Evolutionary conservation across 2,888 invertebrate genomes (phyloP), one percentile per base, ranked within the genome.

Genomic region (Ormyrus thymus): DNA sequence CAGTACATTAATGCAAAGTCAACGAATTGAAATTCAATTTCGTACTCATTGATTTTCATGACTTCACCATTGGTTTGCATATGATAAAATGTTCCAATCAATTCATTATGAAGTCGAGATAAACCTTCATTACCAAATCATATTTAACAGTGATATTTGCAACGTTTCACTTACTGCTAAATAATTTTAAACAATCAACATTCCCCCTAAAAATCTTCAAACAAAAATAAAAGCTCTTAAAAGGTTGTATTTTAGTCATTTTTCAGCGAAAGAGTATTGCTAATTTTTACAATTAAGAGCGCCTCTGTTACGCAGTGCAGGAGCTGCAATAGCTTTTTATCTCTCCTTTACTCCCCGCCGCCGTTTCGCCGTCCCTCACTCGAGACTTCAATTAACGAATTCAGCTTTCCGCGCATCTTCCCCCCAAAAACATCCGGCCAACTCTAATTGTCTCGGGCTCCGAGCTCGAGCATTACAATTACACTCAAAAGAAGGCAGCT

Each of bases 391-490:
- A 61, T 61, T 61, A 46, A 29, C 29, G 29, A 29, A 29, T 29
- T 29, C 29, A 29, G 4, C 29, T 29, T 29, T 29, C 29, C 29
- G 29, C 4, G 29, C 29, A 29, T 29, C 29, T 29, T 29, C 29
- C 29, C 29, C 29, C 29, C 29, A 29, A 29, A 29, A 29, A 29
- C 29, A 29, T 29, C 29, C 29, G 29, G 29, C 29, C 29, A 29
- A 66, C 11, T 29, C 8, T 53, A 69, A 56, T 70, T 59, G 46
- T 70, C 59, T 50, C 50, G 9, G 8, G 29, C 58, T 29, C 15
- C 10, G 48, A 58, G 53, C 45, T 8, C 45, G 68, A 56, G 46
- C 70, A 59, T 70, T 61, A 71, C 51, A 59, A 59, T 71, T 61
- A 71, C 71, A 53, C 61, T 71, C 13, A 8, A 71, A 51, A 71